Evolutionary conservation across 1,140 invertebrate species (phyloP).

Genomic region (Brachionus plicatilis): DNA sequence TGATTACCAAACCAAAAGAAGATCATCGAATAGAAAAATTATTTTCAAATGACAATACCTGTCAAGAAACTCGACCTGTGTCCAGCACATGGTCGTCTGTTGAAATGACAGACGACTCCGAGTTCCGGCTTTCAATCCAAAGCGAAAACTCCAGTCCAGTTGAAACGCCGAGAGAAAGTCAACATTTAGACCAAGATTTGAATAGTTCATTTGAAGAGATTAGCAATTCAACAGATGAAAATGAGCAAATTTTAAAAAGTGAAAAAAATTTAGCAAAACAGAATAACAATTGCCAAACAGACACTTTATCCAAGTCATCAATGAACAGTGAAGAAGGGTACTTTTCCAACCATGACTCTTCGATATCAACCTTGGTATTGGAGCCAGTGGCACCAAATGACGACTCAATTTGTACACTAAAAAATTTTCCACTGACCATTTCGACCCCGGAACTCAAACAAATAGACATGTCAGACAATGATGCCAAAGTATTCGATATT

Average conservation of each 20-base stretch:
- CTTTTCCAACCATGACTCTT: slow-evolving; percentile 31
- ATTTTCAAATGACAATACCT: neutral
- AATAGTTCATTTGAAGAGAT: slow-evolving; percentile 15
- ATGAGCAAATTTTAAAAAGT: neutral
- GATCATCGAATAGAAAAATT: neutral
- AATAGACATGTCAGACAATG: neutral
- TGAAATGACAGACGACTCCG: neutral
- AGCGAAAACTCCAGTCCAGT: neutral
- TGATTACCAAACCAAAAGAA: neutral
- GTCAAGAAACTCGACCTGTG: neutral
- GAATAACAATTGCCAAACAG: neutral
- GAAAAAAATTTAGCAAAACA: neutral
- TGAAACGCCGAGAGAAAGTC: neutral
- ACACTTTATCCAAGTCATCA: neutral
- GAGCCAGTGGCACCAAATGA: neutral
- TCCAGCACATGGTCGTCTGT: neutral
- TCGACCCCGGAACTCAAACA: slow-evolving; percentile 23
- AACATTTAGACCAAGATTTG: neutral
- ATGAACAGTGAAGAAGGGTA: slow-evolving; percentile 38
- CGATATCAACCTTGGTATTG: neutral
- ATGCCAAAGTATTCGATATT: neutral
- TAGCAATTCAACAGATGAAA: slow-evolving; percentile 4
- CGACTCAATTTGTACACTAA: slow-evolving; percentile 3
- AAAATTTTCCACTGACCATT: neutral
- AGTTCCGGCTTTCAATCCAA: neutral